These are phyloP conservation scores for Ichneumoninae sp. DNA, from an alignment of 2,888 invertebrate genomes.

Conservation along the genomic window DNA sequence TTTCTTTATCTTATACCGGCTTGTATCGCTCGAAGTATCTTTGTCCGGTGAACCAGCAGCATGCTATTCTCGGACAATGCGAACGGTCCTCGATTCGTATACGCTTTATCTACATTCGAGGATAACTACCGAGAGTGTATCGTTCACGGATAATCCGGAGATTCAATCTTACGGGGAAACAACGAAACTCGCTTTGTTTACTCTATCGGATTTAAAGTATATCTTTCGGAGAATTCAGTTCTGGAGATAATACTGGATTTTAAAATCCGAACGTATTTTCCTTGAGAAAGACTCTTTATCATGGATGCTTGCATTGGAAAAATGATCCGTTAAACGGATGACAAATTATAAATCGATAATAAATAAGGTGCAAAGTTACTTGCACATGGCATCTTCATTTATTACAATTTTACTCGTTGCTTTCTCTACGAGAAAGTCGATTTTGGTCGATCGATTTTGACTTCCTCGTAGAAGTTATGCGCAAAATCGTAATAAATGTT, in stretches of 20 bases:
- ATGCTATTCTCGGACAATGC: slow-evolving; percentile 35
- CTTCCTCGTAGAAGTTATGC: too few relatives aligned
- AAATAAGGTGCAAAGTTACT: too few relatives aligned
- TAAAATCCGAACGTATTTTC: slow-evolving; percentile 1
- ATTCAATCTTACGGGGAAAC: slow-evolving; percentile 47
- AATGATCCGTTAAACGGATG: too few relatives aligned
- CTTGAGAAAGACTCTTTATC: too few relatives aligned
- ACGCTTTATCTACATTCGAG: slow-evolving; percentile 32
- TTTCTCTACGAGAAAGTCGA: too few relatives aligned
- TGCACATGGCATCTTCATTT: too few relatives aligned
- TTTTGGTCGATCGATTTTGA: too few relatives aligned
- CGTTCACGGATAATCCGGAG: slow-evolving; percentile 56
- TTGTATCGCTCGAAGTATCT: slow-evolving; percentile 25
- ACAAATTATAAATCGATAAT: too few relatives aligned
- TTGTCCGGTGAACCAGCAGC: slow-evolving; percentile 27
- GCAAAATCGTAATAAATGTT: too few relatives aligned
- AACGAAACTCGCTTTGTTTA: slow-evolving; percentile 56
- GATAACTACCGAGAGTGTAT: slow-evolving; percentile 49
- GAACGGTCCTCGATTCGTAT: slow-evolving; percentile 26
- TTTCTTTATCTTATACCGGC: not conserved
- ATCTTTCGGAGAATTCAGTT: not conserved
- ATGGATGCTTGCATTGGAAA: too few relatives aligned
- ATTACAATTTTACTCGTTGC: too few relatives aligned
- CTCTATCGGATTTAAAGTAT: slow-evolving; percentile 25
- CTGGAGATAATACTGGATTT: slow-evolving; percentile 18